These are phyloP conservation scores for Drosophila pseudotalamancana DNA, from an alignment of 2,888 invertebrate species.

Conservation along the genomic window DNA sequence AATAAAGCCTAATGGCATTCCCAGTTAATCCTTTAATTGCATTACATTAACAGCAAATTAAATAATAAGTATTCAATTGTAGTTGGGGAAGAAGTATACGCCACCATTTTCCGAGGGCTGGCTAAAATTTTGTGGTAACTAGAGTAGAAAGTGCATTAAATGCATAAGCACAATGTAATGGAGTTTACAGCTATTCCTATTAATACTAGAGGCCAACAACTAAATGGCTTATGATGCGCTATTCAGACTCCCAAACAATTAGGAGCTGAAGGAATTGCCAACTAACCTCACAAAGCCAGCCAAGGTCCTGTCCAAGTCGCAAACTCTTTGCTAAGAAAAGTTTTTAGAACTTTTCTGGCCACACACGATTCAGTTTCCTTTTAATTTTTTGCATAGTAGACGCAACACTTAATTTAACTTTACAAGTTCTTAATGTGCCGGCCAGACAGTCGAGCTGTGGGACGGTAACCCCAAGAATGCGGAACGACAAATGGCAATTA, in stretches of 20 bases:
- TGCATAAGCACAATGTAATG: too few species aligned
- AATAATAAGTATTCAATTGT: slow-evolving; percentile 62
- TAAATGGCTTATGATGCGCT: slow-evolving; percentile 16
- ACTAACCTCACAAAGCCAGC: not conserved
- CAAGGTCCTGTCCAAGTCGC: not conserved
- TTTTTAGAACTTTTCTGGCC: slow-evolving; percentile 54
- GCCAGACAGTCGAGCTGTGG: slow-evolving; percentile 59
- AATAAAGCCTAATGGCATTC: slow-evolving; percentile 71
- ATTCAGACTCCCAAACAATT: not conserved
- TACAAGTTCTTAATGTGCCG: slow-evolving; percentile 77
- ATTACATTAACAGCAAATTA: slow-evolving; percentile 72
- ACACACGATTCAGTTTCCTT: slow-evolving; percentile 58
- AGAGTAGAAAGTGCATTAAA: not conserved
- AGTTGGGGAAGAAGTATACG: slow-evolving; percentile 16
- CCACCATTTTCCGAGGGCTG: slow-evolving; percentile 37
- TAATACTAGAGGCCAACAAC: too few species aligned
- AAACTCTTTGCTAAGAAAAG: slow-evolving; percentile 5
- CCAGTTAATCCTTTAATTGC: slow-evolving; percentile 74
- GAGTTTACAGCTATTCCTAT: too few species aligned
- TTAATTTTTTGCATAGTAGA: slow-evolving; percentile 68
- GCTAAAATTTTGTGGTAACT: slow-evolving; percentile 6
- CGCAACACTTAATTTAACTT: slow-evolving; percentile 77
- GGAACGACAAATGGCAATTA: slow-evolving; percentile 71
- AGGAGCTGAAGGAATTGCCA: not conserved
- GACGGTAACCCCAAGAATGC: slow-evolving; percentile 27